These are phyloP conservation scores for Eidolon dupreanum DNA, from an alignment of 2,797 vertebrate genomes.

Conservation along the genomic window DNA sequence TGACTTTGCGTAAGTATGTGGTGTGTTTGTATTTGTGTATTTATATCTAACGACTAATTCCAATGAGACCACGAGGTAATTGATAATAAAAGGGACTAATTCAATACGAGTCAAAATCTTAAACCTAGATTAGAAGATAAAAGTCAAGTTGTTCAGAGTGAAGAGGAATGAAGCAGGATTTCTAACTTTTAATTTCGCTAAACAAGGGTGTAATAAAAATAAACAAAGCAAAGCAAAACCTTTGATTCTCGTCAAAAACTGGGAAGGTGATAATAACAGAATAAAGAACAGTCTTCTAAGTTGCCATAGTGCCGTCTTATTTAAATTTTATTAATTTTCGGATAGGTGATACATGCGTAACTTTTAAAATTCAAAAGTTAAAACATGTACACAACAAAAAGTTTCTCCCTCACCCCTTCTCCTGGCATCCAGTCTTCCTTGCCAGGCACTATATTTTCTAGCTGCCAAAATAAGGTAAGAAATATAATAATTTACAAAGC, in stretches of 20 bases:
- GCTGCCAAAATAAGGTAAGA: conserved; percentile 14
- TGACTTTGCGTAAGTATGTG: neutral
- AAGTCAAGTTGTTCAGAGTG: neutral
- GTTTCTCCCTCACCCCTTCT: neutral
- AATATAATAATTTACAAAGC: neutral
- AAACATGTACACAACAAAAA: neutral
- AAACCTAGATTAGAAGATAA: neutral
- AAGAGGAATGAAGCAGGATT: neutral
- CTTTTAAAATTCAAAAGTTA: neutral
- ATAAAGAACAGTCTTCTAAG: neutral
- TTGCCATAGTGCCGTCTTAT: neutral
- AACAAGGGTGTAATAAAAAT: neutral
- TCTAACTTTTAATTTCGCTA: neutral
- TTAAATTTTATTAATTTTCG: neutral
- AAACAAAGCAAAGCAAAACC: neutral
- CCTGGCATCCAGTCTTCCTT: neutral
- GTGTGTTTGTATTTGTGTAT: neutral
- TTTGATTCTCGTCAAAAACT: neutral
- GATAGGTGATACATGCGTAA: neutral
- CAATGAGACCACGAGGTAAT: neutral
- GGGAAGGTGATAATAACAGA: neutral
- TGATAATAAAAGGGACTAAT: neutral
- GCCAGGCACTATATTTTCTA: neutral
- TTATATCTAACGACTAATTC: neutral
- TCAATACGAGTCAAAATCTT: neutral